Conservation (phyloP, 2,888 invertebrate species). For the Clunio marinus region DNA sequence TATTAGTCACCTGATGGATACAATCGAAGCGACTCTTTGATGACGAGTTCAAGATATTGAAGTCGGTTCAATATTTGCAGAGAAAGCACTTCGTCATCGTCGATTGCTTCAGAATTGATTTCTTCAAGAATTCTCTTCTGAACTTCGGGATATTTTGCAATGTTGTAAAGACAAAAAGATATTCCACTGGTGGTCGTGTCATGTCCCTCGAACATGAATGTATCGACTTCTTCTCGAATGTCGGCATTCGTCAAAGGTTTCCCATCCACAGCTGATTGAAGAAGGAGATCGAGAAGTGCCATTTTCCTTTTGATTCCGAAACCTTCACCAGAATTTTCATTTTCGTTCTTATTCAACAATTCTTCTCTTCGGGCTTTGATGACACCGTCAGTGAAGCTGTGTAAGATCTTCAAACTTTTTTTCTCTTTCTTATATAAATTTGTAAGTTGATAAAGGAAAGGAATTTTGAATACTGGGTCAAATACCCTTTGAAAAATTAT, state of each 20-base stretch:
- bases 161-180: conserved; percentile 44
- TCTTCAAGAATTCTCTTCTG: conserved; percentile 46
- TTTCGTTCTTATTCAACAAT: conserved; percentile 36
- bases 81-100: background rate
- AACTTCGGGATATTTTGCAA: conserved; percentile 45
- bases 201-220: conserved; percentile 63
- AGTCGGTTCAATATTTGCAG: conserved; percentile 2
- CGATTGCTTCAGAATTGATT: conserved; percentile 42
- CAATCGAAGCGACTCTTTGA: conserved; percentile 38
- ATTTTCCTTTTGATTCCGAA: conserved; percentile 58
- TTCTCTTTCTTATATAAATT: conserved; percentile 57
- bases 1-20: too few species aligned
- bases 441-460: conserved; percentile 53
- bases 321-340: background rate
- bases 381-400: conserved; percentile 56
- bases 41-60: conserved; percentile 37
- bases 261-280: conserved; percentile 59
- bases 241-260: conserved; percentile 57
- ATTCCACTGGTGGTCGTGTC: conserved; percentile 47
- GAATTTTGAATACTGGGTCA: conserved; percentile 47
- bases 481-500: conserved; percentile 49
- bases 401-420: conserved; percentile 52
- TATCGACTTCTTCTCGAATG: conserved; percentile 67
- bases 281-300: conserved; percentile 64
- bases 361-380: conserved; percentile 47